Evolutionary conservation across 2,113 vertebrate genomes (phyloP), one percentile per base, ranked within the genome.

Genomic region (Neolamprologus devosi): DNA sequence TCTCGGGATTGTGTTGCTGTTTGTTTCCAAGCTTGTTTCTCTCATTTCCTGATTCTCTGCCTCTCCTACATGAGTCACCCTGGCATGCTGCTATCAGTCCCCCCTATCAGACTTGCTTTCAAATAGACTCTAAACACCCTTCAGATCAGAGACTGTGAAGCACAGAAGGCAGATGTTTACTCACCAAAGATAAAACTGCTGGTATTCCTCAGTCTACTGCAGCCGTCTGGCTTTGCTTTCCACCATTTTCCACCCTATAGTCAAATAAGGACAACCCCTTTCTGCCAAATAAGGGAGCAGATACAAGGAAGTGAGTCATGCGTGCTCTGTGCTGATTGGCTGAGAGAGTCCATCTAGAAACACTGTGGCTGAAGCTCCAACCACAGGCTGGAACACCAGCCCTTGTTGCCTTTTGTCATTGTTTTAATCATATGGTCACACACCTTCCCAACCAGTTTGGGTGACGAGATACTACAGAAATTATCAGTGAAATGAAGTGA

Each of bases 211-310:
- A 82, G 68, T 88, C 60, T 91, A 86, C 55, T 53, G 82, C n/a
- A 75, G 80, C 88, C 21, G 84, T 87, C 80, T 90, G 75, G 54
- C 75, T 89, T 33, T 83, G 8, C 58, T 70, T 23, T 88, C 93
- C 85, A 94, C 93, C 93, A 93, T 95, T 94, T 95, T 92, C 84
- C 70, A 92, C 55, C 30, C 28, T 37, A 37, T 37, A 40, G 85
- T 84, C 35, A 75, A 60, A 83, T 10, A 49, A 85, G 65, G 14
- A 83, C 93, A 2, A 60, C 92, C 95, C 85, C 88, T 81, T 73
- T 30, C 7, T 89, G 60, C 90, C 92, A 89, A 86, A 94, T 91
- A 92, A 79, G 94, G 95, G 5, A 57, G 73, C 6, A 21, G 60
- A 86, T 40, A 89, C 6, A 8, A 83, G 94, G 95, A 93, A 94